These are phyloP conservation scores for Macrotus californicus DNA, from an alignment of 2,113 vertebrate species.

Conservation along the genomic window DNA sequence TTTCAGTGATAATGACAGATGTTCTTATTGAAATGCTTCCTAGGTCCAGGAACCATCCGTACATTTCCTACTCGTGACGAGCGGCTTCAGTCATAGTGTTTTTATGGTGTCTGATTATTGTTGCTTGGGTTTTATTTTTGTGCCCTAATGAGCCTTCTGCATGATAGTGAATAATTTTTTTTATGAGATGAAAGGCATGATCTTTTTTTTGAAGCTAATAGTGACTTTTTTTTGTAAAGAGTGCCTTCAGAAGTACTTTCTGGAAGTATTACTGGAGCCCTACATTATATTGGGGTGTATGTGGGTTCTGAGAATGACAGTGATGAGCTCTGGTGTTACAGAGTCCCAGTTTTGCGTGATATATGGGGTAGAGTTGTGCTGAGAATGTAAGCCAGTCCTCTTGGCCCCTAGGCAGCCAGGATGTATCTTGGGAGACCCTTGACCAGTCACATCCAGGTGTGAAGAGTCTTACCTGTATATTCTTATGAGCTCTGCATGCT, in stretches of 20 bases:
- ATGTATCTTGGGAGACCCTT: neutral
- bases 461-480: neutral
- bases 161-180: neutral
- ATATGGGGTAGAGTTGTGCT: neutral
- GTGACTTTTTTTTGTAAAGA: neutral
- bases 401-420: neutral
- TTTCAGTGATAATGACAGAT: neutral
- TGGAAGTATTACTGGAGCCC: neutral
- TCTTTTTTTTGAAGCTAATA: neutral
- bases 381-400: neutral
- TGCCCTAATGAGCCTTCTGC: neutral
- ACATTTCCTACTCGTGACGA: neutral
- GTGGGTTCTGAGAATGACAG: neutral
- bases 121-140: neutral
- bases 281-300: neutral
- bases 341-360: neutral
- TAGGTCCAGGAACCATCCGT: neutral
- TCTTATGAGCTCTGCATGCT: neutral
- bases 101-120: neutral
- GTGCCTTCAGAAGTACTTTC: neutral
- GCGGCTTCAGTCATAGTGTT: neutral
- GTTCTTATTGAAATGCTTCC: neutral
- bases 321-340: neutral
- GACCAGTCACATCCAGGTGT: neutral
- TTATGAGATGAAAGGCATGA: neutral